Evolutionary conservation across 2,113 vertebrate species (phyloP).

Genomic region (Dasyprocta punctata): DNA sequence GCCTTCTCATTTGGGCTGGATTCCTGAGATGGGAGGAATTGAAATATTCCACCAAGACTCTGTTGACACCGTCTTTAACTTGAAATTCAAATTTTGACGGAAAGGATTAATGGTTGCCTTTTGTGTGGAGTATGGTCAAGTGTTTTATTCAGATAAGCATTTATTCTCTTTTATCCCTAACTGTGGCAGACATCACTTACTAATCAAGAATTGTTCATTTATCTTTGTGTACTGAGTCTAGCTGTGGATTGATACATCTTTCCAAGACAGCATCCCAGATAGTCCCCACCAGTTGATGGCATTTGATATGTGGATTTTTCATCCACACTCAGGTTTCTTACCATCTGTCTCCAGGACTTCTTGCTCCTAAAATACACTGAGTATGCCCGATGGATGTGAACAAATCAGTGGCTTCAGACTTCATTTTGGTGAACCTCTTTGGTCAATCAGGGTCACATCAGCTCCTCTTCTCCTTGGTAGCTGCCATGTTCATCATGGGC

Average conservation of each 20-base stretch:
- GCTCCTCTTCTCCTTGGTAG: slow-evolving; percentile 39
- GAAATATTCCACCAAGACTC: background rate
- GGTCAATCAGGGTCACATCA: background rate
- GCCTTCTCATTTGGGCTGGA: background rate
- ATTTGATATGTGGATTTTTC: background rate
- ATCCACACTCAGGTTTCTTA: background rate
- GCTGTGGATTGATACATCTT: background rate
- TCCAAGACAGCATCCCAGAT: background rate
- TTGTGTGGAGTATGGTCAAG: background rate
- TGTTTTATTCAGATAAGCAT: background rate
- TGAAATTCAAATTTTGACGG: background rate
- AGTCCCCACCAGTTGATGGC: too few relatives aligned
- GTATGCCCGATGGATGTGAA: background rate
- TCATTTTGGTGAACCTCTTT: slow-evolving; percentile 59
- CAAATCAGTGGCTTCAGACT: background rate
- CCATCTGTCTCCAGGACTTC: background rate
- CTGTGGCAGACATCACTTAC: background rate
- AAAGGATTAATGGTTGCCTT: background rate
- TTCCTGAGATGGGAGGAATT: background rate
- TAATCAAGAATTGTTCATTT: background rate
- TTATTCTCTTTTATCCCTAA: background rate
- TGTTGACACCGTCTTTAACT: background rate
- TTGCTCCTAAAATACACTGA: background rate
- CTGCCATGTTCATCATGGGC: background rate
- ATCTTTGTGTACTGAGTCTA: background rate